Conservation (phyloP, 1,140 invertebrate genomes). For the Drosophila ambigua region DNA sequence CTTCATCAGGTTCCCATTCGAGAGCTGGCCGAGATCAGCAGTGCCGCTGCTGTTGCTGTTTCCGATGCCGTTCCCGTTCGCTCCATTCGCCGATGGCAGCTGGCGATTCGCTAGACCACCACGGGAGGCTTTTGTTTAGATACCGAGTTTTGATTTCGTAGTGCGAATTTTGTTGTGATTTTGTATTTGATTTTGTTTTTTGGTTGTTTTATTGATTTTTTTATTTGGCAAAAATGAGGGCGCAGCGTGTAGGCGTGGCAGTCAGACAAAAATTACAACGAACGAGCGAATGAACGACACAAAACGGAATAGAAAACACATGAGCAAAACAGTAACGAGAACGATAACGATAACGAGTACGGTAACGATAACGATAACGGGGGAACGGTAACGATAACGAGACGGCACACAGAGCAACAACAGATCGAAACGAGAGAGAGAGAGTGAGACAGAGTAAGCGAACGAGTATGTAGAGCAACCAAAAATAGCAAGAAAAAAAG, state of each 20-base stretch:
- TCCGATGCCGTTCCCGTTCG: slow-evolving; percentile 38
- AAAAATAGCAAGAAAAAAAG: slow-evolving; percentile 33
- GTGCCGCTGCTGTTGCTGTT: slow-evolving; percentile 16
- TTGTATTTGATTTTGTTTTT: slow-evolving; percentile 11
- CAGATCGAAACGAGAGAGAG: slow-evolving; percentile 28
- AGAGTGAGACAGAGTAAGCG: slow-evolving; percentile 32
- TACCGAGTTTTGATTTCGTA: slow-evolving; percentile 38
- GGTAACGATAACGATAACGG: slow-evolving; percentile 26
- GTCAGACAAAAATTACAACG: slow-evolving; percentile 64
- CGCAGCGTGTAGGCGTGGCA: slow-evolving; percentile 61
- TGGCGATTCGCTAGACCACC: slow-evolving; percentile 87
- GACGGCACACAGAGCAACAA: slow-evolving; percentile 48
- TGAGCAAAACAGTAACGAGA: slow-evolving; percentile 44
- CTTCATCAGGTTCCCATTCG: slow-evolving; percentile 45
- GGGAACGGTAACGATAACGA: slow-evolving; percentile 29
- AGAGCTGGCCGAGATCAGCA: slow-evolving; percentile 37
- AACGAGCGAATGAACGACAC: slow-evolving; percentile 58
- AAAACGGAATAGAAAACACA: slow-evolving; percentile 50
- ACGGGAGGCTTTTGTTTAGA: slow-evolving; percentile 85
- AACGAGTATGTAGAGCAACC: background rate
- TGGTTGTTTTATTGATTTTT: slow-evolving; percentile 12
- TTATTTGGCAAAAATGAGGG: slow-evolving; percentile 51
- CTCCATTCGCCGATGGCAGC: slow-evolving; percentile 83
- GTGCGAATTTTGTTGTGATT: slow-evolving; percentile 35
- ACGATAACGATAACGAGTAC: slow-evolving; percentile 20